Evolutionary conservation across 2,888 invertebrate species (phyloP), one percentile per base, ranked within the genome.

Genomic region (Pollenia angustigena): DNA sequence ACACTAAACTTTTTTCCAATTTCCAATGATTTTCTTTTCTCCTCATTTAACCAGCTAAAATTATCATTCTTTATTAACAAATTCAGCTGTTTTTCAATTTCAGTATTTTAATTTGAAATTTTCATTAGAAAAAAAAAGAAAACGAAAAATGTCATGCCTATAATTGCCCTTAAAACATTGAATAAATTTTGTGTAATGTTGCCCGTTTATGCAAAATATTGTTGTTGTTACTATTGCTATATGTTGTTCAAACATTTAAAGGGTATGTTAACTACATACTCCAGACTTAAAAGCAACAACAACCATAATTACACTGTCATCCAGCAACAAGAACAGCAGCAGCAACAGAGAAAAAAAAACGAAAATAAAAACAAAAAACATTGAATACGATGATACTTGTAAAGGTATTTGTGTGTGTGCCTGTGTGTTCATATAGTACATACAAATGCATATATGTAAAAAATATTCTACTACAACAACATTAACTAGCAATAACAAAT

Each of bases 181-280:
- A 52, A 72, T 62, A 78, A 64, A 71, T 76, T 54, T 85, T 62
- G 64, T 81, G 44, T 74, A 68, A 66, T 68, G 50, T 84, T 81
- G 60, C 54, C 81, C 62, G 74, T 72, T 48, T 72, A 60, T 60
- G 66, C 23, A 48, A 54, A 82, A 54, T 74, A 68, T 75, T 64
- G n/a, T 58, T 85, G 62, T 76, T 64, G 79, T n/a, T n/a, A n/a
- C 32, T 62, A 40, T 64, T 32, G 52, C 58, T 50, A n/a, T 74
- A 56, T 50, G 62, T 64, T 83, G 48, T 79, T 82, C 46, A 69
- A 79, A 69, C 74, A 86, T 85, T 88, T 88, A 81, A 81, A 81
- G 87, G 68, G 81, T 78, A 87, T 84, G 84, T 87, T 54, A 87
- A 87, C 75, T 75, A 87, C 68, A 81, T 72, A 83, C 87, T 84